Base-by-base conservation (phyloP, 2,113 vertebrate species). In the Dipodomys stephensi region DNA sequence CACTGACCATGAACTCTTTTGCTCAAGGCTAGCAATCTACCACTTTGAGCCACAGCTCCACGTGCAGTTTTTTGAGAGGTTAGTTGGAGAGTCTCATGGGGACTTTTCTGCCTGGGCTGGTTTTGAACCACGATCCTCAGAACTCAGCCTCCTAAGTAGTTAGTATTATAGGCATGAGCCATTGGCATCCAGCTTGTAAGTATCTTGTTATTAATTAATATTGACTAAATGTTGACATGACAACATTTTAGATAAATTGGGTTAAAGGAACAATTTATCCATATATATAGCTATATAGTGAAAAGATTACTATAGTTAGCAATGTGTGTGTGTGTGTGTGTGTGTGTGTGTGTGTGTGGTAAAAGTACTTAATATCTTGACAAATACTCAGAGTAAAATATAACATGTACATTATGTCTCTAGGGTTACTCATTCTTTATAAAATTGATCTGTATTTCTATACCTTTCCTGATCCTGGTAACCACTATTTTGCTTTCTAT, bases 161-260 rank as follows among this genome's bases (percentile, higher is more conserved):
- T 49, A 49, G 49, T 9, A 49, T 49, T 49, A 49, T 2, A 49
- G 49, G 49, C 49, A 49, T 49, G 49, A 49, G 12, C 49, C 10
- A 49, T 7, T 12, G 12, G 49, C 49, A 49, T 12, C 49, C 49
- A 49, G 49, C 49, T 12, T 79, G 53, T 64, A 35, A 74, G 65
- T 35, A 28, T 64, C 62, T 76, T 87, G 72, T 32, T 22, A 78
- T 64, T 76, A 92, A 81, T 92, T 46, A 69, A 46, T 88, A 49
- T 44, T 32, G 68, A 84, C n/a, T 69, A 90, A 83, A 92, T 84
- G 18, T 87, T 94, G 39, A 82, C 49, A 69, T 68, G 79, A 15
- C 69, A 72, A 30, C 79, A 85, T 88, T 85, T 85, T 83, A 65
- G 57, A 68, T 64, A 57, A 30, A 68, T 1, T 18, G 16, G 16